A percentile compares a stretch with the other conserved stretches of the same genome.
These are phyloP conservation scores for Vanessa cardui DNA, from an alignment of 2,888 invertebrate species.

Conservation along the genomic window DNA sequence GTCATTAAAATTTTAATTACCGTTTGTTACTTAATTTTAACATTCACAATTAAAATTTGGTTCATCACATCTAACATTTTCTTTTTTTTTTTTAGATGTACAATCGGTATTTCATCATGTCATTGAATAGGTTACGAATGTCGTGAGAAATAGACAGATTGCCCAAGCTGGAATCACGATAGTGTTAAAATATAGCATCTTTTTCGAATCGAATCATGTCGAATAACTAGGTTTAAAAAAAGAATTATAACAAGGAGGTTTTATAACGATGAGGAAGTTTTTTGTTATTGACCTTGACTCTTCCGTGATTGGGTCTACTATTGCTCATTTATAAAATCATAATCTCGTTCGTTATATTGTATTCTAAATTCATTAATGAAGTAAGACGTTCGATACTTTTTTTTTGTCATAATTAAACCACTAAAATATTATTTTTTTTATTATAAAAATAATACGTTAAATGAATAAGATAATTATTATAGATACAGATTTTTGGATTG, in stretches of 20 bases:
- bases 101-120: slow-evolving; percentile 32
- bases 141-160: slow-evolving; percentile 61
- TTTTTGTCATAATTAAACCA: too few relatives aligned
- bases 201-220: slow-evolving; percentile 1
- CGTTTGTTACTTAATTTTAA: not conserved
- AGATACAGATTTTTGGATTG: too few relatives aligned
- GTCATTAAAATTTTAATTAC: not conserved
- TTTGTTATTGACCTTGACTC: not conserved
- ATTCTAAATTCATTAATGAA: not conserved
- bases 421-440: too few relatives aligned
- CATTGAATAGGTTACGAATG: slow-evolving; percentile 39
- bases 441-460: too few relatives aligned
- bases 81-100: slow-evolving; percentile 19
- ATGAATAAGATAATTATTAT: too few relatives aligned
- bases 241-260: not conserved
- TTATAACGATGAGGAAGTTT: slow-evolving; percentile 1
- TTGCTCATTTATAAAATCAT: not conserved
- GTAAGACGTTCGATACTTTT: not conserved
- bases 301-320: not conserved
- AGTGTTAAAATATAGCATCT: slow-evolving; percentile 39
- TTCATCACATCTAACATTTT: not conserved
- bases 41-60: slow-evolving; percentile 1
- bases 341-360: too few relatives aligned
- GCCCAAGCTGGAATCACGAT: slow-evolving; percentile 54
- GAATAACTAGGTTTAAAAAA: not conserved